Percentiles rank a stretch among this genome's conserved stretches.
phyloP scores from a whole-genome alignment of 1,140 invertebrate genomes.

The Musca vetustissima region DNA sequence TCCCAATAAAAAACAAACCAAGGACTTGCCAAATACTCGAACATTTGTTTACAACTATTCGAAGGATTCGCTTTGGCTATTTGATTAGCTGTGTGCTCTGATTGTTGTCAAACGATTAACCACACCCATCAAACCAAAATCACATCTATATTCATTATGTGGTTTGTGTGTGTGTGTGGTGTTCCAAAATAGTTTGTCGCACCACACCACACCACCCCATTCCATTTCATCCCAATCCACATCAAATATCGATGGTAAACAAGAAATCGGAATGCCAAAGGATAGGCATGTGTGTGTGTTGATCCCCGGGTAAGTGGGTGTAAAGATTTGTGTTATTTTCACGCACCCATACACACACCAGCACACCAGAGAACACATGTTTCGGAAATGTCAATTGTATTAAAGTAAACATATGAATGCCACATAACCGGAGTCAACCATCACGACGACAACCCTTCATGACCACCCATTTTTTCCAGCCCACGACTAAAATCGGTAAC shows the following conservation, averaged over 20 bases:
- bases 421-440: constrained; percentile 24
- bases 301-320: constrained; percentile 26
- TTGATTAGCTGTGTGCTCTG: constrained; percentile 52
- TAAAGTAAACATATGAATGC: constrained; percentile 45
- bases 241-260: constrained; percentile 23
- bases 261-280: neutral
- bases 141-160: constrained; percentile 54
- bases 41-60: constrained; percentile 13
- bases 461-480: no score
- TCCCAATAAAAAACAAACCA: no score
- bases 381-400: constrained; percentile 51
- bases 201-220: no score
- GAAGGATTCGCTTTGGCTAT: constrained; percentile 26
- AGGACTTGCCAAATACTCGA: neutral
- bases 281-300: no score
- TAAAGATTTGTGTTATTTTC: constrained; percentile 31
- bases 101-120: constrained; percentile 51
- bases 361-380: constrained; percentile 34
- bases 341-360: no score
- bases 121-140: constrained; percentile 45
- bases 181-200: neutral
- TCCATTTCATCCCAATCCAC: constrained; percentile 5
- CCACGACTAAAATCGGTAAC: neutral
- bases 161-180: constrained; percentile 2
- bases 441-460: constrained; percentile 30